These are phyloP conservation scores for Pachyrhynchus sulphureomaculatus DNA, from an alignment of 1,140 invertebrate genomes.

Conservation along the genomic window DNA sequence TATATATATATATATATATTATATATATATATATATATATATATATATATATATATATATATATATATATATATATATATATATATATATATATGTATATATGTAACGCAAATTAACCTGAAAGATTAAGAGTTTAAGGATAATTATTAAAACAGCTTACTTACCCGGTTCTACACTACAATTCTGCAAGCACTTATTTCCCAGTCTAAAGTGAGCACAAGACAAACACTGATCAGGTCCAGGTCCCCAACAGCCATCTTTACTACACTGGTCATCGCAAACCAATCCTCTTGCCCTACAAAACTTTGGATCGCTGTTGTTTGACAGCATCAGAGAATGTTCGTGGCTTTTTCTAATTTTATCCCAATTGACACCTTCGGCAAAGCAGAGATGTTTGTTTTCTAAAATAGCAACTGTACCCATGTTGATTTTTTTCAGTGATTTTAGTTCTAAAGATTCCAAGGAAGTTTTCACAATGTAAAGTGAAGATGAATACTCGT, in stretches of 20 bases:
- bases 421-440: constrained; percentile 82
- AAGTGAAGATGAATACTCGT: constrained; percentile 83
- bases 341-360: constrained; percentile 73
- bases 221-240: constrained; percentile 86
- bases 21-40: too few species aligned
- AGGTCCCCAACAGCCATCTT: constrained; percentile 93
- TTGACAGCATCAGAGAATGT: constrained; percentile 70
- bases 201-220: constrained; percentile 78
- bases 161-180: constrained; percentile 68
- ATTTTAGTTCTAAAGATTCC: constrained; percentile 79
- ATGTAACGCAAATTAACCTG: too few species aligned
- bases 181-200: constrained; percentile 76
- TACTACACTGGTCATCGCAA: constrained; percentile 86
- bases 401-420: constrained; percentile 87
- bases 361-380: constrained; percentile 82
- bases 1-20: too few species aligned
- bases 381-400: constrained; percentile 88
- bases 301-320: constrained; percentile 66
- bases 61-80: too few species aligned
- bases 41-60: too few species aligned
- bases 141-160: too few species aligned
- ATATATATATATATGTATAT: too few species aligned
- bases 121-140: too few species aligned
- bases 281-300: constrained; percentile 75
- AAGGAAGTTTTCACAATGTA: constrained; percentile 91